These are phyloP conservation scores for Australoheros scitulus DNA, from an alignment of 2,113 vertebrate genomes.

Conservation along the genomic window DNA sequence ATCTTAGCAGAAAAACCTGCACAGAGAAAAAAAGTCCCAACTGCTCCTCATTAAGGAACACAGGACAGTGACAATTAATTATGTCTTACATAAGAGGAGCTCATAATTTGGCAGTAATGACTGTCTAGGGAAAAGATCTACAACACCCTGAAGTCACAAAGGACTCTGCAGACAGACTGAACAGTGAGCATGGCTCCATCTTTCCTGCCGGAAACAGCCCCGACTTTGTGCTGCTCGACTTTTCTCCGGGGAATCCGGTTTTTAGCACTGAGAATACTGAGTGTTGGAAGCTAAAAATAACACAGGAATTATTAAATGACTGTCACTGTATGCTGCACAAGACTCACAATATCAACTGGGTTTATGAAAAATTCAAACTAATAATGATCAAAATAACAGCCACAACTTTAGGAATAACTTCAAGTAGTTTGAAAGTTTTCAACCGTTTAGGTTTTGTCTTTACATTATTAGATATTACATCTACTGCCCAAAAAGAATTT, in stretches of 20 bases:
- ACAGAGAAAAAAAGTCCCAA: not conserved
- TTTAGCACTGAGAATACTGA: not conserved
- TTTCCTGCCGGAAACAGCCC: conserved; percentile 8
- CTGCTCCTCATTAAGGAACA: not conserved
- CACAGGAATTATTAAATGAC: not conserved
- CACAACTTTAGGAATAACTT: not conserved
- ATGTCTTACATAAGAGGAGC: not conserved
- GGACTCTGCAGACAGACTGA: not conserved
- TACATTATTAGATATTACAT: too few relatives aligned
- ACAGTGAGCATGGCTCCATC: not conserved
- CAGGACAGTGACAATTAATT: not conserved
- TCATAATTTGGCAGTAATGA: not conserved
- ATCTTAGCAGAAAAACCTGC: not conserved
- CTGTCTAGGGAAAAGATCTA: not conserved
- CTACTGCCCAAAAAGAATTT: too few relatives aligned
- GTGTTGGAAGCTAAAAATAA: not conserved
- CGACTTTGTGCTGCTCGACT: rapidly evolving
- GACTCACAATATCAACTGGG: not conserved
- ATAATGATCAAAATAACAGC: not conserved
- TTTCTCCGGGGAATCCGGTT: not conserved
- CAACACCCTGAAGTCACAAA: not conserved
- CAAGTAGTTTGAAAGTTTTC: not conserved
- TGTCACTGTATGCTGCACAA: not conserved
- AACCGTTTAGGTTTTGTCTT: not conserved
- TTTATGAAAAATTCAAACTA: not conserved